Base-by-base conservation (phyloP, 2,888 invertebrate genomes). In the Timema podura region DNA sequence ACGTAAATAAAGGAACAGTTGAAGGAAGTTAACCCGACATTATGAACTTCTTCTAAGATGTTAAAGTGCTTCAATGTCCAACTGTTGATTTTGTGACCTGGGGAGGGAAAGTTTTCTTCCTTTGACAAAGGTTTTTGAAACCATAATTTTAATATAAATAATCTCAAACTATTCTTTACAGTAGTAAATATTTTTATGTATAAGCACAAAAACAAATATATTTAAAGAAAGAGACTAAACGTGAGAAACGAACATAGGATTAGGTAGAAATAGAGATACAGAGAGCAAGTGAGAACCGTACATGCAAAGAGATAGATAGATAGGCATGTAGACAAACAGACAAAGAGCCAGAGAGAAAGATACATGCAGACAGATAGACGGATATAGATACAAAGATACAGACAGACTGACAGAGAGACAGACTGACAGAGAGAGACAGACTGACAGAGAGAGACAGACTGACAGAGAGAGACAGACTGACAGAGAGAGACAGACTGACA, bases 401-500 rank as follows among this genome's bases (percentile, higher is more conserved):
- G 64, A 64, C 13, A 64, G 16, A n/a, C 13, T n/a, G 5, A 11
- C 16, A n/a, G n/a, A 64, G 13, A 5, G 16, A n/a, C 64, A 64
- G 16, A 64, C 2, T 16, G 64, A 64, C n/a, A 64, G 64, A 11
- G 13, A 64, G 16, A 64, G 16, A n/a, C 13, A 64, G 5, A 15
- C n/a, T n/a, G 13, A 64, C 13, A 64, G 16, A n/a, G 11, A 64
- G 64, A 64, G 64, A n/a, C 16, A 64, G 1, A 5, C n/a, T 2
- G 16, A 64, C n/a, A 64, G 64, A n/a, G 2, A 64, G 16, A n/a
- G 16, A 64, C 64, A 81, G 76, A 77, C 78, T 79, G 81, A 79
- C 76, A 78, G 78, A 74, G 75, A 75, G 74, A 75, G 75, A 78
- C 74, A 78, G 74, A 85, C 85, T 79, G 80, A 80, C 81, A 81